Evolutionary conservation across 2,888 invertebrate genomes (phyloP), one percentile per base, ranked within the genome.

Genomic region (Reticulitermes lucifugus): DNA sequence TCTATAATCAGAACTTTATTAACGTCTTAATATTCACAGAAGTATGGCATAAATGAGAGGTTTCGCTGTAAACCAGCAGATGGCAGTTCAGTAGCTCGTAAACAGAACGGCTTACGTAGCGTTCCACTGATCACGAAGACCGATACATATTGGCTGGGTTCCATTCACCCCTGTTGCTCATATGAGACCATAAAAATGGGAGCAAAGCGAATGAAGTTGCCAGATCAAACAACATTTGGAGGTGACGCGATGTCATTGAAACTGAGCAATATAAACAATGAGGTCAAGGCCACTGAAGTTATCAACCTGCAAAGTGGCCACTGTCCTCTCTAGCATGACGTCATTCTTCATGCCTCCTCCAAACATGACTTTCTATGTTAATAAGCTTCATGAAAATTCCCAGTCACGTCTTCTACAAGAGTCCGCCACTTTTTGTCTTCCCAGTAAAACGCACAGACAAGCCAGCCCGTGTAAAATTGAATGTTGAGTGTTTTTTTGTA

Each of bases 301-400:
- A n/a, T 12, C 65, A 65, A 65, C 65, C 65, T 65, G 65, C n/a
- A 25, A n/a, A 65, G 65, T 65, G 65, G 65, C n/a, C 65, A 65
- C 25, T 65, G 65, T 65, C 65, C 65, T 65, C 65, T 65, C n/a
- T 55, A 1, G 60, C 21, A n/a, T 65, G 65, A 65, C 65, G 65
- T 65, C 65, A 65, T 25, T 12, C 55, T 18, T 55, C 55, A 55
- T 55, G 55, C 55, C 55, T 55, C 65, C 65, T 65, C 65, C 65
- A 65, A 55, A 65, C 65, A 65, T 55, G 65, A n/a, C 65, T 60
- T 60, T 60, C 60, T 65, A 65, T 65, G 65, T 65, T 65, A 65
- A 65, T 65, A 4, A 25, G 65, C 65, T 65, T 25, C 65, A 65
- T 65, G 6, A n/a, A 25, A 65, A 65, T 25, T 25, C 25, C n/a